Percentiles rank a stretch among this genome's conserved stretches.
These are phyloP conservation scores for Pomacea maculata DNA, from an alignment of 1,140 invertebrate genomes.

Conservation along the genomic window DNA sequence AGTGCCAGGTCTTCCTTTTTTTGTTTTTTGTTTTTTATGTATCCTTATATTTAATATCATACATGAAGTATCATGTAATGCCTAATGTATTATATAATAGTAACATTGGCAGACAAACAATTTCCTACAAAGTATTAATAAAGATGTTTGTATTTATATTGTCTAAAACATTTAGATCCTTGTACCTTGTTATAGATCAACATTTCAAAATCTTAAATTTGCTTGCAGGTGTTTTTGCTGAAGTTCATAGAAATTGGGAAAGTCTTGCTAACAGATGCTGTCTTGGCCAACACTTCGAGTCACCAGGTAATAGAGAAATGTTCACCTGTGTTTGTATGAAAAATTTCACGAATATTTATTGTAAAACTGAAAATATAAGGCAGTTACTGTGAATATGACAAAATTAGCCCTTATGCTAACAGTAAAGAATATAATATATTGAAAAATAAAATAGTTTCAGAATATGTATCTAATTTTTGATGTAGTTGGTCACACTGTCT, in stretches of 20 bases:
- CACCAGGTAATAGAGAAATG: slow-evolving; percentile 54
- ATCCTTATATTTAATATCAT: too few species aligned
- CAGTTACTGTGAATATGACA: neutral
- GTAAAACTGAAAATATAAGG: neutral
- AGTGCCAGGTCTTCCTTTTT: too few species aligned
- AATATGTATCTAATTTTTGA: neutral
- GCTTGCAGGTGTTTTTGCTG: slow-evolving; percentile 78
- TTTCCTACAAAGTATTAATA: too few species aligned
- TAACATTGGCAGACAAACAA: too few species aligned
- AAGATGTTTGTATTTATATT: too few species aligned
- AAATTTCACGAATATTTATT: neutral
- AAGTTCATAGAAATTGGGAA: slow-evolving; percentile 99
- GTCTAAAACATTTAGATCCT: too few species aligned
- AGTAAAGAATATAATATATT: neutral
- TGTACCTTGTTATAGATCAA: too few species aligned
- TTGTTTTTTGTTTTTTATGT: too few species aligned
- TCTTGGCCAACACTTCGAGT: slow-evolving; percentile 66
- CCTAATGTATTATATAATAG: too few species aligned
- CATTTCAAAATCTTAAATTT: too few species aligned
- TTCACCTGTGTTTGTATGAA: neutral
- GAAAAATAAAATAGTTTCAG: neutral
- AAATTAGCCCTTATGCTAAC: neutral
- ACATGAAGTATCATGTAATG: too few species aligned
- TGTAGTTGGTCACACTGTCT: neutral
- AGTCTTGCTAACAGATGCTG: slow-evolving; percentile 69